A percentile compares a stretch with the other conserved stretches of the same genome.
phyloP scores from a whole-genome alignment of 2,888 invertebrate species.

The Empis stercorea region DNA sequence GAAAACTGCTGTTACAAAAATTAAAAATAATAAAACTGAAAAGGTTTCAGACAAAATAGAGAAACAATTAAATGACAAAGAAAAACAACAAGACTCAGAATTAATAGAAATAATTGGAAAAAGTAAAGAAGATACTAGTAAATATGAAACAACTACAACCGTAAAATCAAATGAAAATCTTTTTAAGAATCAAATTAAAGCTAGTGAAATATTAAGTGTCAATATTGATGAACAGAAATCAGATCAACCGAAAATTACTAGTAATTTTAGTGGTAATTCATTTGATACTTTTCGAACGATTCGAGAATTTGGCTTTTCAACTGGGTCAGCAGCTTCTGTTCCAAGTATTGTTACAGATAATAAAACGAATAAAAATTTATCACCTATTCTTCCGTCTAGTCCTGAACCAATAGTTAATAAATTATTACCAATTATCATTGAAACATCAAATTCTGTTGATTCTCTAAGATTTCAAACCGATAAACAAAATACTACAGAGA shows the following conservation, averaged over 20 bases:
- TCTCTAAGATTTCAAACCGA: background rate
- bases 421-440: slow-evolving; percentile 6
- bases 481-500: slow-evolving; percentile 1
- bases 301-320: slow-evolving; percentile 8
- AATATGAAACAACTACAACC: too few species aligned
- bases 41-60: slow-evolving; percentile 5
- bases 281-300: slow-evolving; percentile 11
- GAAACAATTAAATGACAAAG: too few species aligned
- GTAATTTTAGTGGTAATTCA: background rate
- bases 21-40: background rate
- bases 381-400: background rate
- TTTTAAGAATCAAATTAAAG: too few species aligned
- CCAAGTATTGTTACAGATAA: background rate
- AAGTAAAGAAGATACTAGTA: too few species aligned
- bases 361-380: slow-evolving; percentile 6
- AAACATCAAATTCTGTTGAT: slow-evolving; percentile 12
- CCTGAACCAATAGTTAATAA: too few species aligned
- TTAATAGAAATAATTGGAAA: too few species aligned
- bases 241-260: too few species aligned
- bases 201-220: too few species aligned
- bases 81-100: too few species aligned
- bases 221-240: too few species aligned
- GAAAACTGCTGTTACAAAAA: too few species aligned
- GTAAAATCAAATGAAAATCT: too few species aligned
- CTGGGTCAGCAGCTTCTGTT: background rate